Evolutionary conservation across 2,797 vertebrate genomes (phyloP), one percentile per base, ranked within the genome.

Genomic region (Lagorchestes hirsutus): DNA sequence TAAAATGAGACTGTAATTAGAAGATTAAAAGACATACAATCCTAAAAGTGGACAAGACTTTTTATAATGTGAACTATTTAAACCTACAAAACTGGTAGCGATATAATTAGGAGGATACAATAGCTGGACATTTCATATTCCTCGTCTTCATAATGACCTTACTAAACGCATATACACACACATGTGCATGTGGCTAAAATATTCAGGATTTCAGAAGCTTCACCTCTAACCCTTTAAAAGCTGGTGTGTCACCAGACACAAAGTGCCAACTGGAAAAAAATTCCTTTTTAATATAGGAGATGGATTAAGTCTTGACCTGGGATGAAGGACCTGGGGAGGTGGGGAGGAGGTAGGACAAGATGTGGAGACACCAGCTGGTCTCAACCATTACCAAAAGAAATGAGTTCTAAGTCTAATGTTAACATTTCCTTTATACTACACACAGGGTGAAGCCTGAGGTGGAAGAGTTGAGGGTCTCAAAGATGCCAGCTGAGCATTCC

Each of bases 381-480:
- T 2, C 4, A 11, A 87, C 40, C 40, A 87, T 87, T 87, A 46
- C 74, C 74, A 87, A 50, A 87, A 87, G 40, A 87, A 11, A 50
- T 46, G 40, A 87, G 40, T 46, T 50, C 22, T 87, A 87, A 50
- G 24, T 50, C 74, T 87, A 27, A 87, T 50, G 40, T 50, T 87
- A 50, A 46, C 67, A 82, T 24, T 40, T 46, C 67, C 46, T 50
- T 87, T 27, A 87, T 87, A n/a, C 50, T 8, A 3, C 0, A 3
- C 6, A 1, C 6, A 52, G 52, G 57, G 0, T 14, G 55, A 56
- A 0, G 4, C 10, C 31, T 0, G 5, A 24, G n/a, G 14, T 24
- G 6, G 40, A 10, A 1, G 29, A 5, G 57, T 5, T 22, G 52
- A 59, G 50, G 46, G 62, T 54, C 27, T 16, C 13, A 29, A 57